Evolutionary conservation across 2,888 invertebrate species (phyloP).

Genomic region (Ichneumoninae sp.): DNA sequence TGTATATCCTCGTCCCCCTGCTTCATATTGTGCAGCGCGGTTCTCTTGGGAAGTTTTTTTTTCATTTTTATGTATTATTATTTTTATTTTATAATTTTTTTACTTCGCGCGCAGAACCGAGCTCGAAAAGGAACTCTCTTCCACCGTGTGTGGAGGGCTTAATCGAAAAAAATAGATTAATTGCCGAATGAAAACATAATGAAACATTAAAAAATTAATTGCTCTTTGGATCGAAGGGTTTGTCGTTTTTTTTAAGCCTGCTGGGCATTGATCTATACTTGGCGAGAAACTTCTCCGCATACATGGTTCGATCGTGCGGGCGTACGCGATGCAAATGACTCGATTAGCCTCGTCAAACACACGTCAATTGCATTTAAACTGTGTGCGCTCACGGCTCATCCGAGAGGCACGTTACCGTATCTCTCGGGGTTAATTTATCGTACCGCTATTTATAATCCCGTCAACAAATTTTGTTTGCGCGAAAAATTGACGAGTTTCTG

Average conservation of each 20-base stretch:
- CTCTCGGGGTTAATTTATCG: background rate
- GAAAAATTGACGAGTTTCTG: background rate
- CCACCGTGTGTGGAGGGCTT: background rate
- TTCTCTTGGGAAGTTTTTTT: conserved; percentile 13
- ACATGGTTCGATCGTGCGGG: background rate
- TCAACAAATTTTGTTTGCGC: background rate
- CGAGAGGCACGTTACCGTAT: too few species aligned
- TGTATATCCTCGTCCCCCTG: conserved; percentile 21
- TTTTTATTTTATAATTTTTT: background rate
- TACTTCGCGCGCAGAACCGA: background rate
- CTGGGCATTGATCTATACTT: background rate
- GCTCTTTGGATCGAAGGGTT: background rate
- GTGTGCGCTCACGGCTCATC: conserved; percentile 9
- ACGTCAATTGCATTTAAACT: conserved; percentile 9
- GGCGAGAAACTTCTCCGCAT: background rate
- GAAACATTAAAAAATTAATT: background rate
- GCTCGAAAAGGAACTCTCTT: background rate
- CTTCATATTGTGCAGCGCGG: conserved; percentile 22
- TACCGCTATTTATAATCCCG: background rate
- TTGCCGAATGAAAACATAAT: background rate
- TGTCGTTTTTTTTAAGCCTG: background rate
- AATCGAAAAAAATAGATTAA: background rate
- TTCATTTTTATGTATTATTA: background rate
- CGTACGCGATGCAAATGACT: background rate
- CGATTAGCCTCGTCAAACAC: conserved; percentile 7